Evolutionary conservation across 2,888 invertebrate species (phyloP), one percentile per base, ranked within the genome.

Genomic region (Lysandra bellargus): DNA sequence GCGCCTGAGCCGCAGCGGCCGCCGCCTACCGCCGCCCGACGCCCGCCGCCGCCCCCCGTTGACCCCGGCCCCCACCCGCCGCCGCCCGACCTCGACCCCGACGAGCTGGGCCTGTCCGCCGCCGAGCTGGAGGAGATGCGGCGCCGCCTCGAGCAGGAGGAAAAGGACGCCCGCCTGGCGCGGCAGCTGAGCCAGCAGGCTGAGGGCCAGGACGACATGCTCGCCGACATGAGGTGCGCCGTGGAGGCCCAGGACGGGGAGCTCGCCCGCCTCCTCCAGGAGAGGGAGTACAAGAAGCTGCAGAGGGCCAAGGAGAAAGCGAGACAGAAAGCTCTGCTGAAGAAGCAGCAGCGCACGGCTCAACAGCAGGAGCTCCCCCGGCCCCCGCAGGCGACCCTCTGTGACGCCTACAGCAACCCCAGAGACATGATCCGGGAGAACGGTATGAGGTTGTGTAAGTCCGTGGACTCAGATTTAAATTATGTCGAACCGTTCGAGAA

Each of bases 401-500:
- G 94, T 83, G 94, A 94, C 84, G 94, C 94, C 9, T 94, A 94
- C 85, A 92, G 94, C 82, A 94, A 94, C 82, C 94, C 94, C 30
- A 85, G 88, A 79, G 94, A 94, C 78, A 89, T 94, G 83, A 92
- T 94, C 78, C 86, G 89, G 17, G 91, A 93, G 64, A 92, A 90
- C 83, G 86, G 89, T 69, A 84, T 92, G n/a, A 84, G 94, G 83
- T 83, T 93, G 33, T 94, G 92, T 81, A 94, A 94, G 84, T 94
- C 94, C 80, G 94, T 94, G 17, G 94, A 94, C 76, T 94, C 94
- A 0, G 94, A 94, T 85, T 85, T 94, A 79, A 90, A 94, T 83
- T 94, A 94, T 86, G 94, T 94, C 64, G 94, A 94, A 81, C 94
- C 94, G 37, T 94, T 94, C 87, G 94, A 94, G 82, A 94, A 94